Conservation (phyloP, 2,888 invertebrate genomes). For the Proisotoma minuta region DNA sequence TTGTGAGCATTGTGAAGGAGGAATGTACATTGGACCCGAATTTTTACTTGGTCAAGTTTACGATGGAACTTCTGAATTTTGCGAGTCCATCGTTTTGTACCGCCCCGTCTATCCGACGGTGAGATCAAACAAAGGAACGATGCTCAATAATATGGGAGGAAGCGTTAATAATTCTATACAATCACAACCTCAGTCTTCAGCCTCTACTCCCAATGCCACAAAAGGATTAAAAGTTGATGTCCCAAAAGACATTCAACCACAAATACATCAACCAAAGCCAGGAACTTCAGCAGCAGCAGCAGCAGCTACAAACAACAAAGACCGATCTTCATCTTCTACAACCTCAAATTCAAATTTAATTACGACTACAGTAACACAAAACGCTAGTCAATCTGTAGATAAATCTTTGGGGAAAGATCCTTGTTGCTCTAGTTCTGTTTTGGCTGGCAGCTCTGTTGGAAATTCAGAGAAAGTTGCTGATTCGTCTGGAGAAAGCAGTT, state of each 20-base stretch:
- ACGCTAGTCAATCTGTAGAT: not conserved
- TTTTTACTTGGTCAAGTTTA: constrained; percentile 74
- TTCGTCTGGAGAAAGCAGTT: no score
- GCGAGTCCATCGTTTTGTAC: constrained; percentile 61
- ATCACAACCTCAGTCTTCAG: constrained; percentile 6
- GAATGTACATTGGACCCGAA: constrained; percentile 57
- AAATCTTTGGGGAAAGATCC: not conserved
- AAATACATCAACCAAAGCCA: not conserved
- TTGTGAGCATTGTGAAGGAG: constrained; percentile 68
- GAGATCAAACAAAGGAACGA: not conserved
- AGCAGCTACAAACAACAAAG: not conserved
- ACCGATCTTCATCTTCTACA: not conserved
- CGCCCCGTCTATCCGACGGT: constrained; percentile 58
- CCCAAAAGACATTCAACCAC: not conserved
- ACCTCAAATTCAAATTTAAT: not conserved
- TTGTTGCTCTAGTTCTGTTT: not conserved
- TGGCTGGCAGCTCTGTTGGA: not conserved
- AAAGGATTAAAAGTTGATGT: constrained; percentile 10
- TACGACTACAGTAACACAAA: not conserved
- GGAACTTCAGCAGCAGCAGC: not conserved
- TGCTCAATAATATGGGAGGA: not conserved
- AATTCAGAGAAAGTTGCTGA: not conserved
- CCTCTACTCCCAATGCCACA: constrained; percentile 12
- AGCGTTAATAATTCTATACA: constrained; percentile 4
- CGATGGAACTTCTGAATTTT: constrained; percentile 59